These are phyloP conservation scores for Metacarcinus magister DNA, from an alignment of 2,888 invertebrate species.

Conservation along the genomic window DNA sequence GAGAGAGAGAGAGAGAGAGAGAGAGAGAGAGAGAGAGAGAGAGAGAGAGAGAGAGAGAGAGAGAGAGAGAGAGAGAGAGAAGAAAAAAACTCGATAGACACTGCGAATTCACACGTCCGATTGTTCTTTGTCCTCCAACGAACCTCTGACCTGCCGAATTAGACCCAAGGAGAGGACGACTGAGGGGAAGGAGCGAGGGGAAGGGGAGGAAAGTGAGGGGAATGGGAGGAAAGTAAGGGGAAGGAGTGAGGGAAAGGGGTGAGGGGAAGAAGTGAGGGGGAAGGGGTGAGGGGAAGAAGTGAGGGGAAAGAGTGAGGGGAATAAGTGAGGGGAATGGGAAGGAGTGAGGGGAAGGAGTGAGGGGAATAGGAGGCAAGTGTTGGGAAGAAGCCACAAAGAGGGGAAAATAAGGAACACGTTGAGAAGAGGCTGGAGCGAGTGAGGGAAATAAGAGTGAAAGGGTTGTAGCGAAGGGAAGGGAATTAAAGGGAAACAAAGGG, in stretches of 20 bases:
- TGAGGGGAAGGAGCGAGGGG: neutral
- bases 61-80: slow-evolving; percentile 5
- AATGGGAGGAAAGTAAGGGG: neutral
- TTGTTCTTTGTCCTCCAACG: slow-evolving; percentile 56
- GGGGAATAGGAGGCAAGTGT: neutral
- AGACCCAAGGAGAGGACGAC: neutral
- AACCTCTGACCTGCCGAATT: slow-evolving; percentile 17
- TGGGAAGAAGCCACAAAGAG: no score
- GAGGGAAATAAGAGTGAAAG: neutral
- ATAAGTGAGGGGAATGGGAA: neutral
- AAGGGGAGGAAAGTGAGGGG: neutral
- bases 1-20: neutral
- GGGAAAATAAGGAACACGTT: neutral
- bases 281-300: neutral
- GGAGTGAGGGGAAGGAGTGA: neutral
- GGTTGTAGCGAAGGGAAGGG: no score
- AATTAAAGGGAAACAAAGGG: no score
- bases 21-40: neutral
- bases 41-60: slow-evolving; percentile 44
- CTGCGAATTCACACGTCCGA: slow-evolving; percentile 58
- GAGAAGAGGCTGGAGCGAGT: neutral
- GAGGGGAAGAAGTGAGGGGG: neutral
- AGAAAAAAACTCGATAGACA: slow-evolving; percentile 44
- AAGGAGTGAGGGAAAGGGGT: neutral
- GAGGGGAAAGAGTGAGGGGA: neutral